Conservation (phyloP, 2,797 vertebrate species). For the Chaetodon trifasciatus region DNA sequence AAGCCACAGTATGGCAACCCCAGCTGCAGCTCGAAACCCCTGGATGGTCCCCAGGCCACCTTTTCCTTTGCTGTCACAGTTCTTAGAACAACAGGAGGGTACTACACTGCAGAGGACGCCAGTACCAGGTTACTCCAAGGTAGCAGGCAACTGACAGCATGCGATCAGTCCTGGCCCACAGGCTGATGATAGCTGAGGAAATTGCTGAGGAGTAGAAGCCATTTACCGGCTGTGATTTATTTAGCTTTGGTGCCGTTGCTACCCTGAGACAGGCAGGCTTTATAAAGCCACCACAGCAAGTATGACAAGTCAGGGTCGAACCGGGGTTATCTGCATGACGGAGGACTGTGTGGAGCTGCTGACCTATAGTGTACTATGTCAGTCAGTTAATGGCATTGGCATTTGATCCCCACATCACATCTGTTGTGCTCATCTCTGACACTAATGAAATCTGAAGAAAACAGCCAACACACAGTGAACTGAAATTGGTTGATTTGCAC, state of each 20-base stretch:
- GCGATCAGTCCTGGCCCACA: conserved; percentile 59
- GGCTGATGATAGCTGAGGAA: conserved; percentile 71
- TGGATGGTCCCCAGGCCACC: conserved; percentile 33
- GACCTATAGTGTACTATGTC: conserved; percentile 19
- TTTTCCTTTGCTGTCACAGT: conserved; percentile 12
- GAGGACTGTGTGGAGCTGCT: conserved; percentile 19
- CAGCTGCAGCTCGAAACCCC: conserved; percentile 50
- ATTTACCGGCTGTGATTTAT: conserved; percentile 75
- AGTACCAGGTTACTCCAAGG: conserved; percentile 27
- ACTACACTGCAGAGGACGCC: conserved; percentile 16
- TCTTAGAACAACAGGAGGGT: conserved; percentile 23
- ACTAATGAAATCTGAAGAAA: neutral
- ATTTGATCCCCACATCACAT: conserved; percentile 20
- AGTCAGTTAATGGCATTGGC: conserved; percentile 20
- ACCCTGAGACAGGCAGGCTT: conserved; percentile 61
- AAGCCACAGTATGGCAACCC: conserved; percentile 18
- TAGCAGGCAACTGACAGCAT: conserved; percentile 54
- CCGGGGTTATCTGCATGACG: conserved; percentile 39
- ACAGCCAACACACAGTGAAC: neutral
- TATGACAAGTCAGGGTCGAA: conserved; percentile 49
- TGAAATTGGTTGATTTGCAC: conserved; percentile 5
- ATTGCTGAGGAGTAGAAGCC: conserved; percentile 66
- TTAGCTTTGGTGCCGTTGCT: conserved; percentile 60
- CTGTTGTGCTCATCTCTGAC: conserved; percentile 5
- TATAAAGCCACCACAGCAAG: conserved; percentile 47